Base-by-base conservation (phyloP, 2,113 vertebrate genomes). In the Alectura lathami region DNA sequence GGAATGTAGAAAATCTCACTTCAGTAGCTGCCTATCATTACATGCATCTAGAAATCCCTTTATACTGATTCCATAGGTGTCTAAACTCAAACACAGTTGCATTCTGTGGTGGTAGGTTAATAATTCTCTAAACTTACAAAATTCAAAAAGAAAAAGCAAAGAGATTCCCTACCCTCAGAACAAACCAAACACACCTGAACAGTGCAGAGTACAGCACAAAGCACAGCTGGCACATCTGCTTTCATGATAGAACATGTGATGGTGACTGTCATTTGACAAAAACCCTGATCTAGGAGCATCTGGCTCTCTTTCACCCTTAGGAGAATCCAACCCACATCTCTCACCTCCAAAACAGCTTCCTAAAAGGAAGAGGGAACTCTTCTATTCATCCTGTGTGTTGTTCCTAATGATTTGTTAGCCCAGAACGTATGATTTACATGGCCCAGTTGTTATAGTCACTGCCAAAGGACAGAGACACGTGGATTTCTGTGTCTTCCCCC, bases 1-100 rank as follows among this genome's bases (percentile, higher is more conserved):
- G 80, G 21, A 30, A 94, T 40, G 24, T 48, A 93, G 70, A 79
- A 94, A 94, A 89, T 88, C 43, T 91, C 69, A 79, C 82, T 95
- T 91, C 70, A 89, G 78, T 79, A 85, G 67, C 36, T 76, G 48
- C n/a, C 83, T 91, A 91, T 89, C 89, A 53, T 51, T 79, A 83
- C 18, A 42, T 34, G 2, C 48, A 91, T 91, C 78, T 89, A 86
- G 30, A 91, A 83, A n/a, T 66, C 66, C 92, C 73, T 77, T 79
- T 89, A 84, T 82, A 91, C 70, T 69, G 75, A 76, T 93, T 89
- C 45, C 72, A 53, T 34, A 79, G 36, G 78, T 91, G 72, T 66
- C 38, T 74, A 77, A 93, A 92, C 64, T 62, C 51, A 85, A 82
- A 73, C 22, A 20, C 27, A 76, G 59, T 32, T 87, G 82, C 48